Evolutionary conservation across 53 echinoderm and acorn worm species (phyloP).

Genomic region (Echinarachnius parma): DNA sequence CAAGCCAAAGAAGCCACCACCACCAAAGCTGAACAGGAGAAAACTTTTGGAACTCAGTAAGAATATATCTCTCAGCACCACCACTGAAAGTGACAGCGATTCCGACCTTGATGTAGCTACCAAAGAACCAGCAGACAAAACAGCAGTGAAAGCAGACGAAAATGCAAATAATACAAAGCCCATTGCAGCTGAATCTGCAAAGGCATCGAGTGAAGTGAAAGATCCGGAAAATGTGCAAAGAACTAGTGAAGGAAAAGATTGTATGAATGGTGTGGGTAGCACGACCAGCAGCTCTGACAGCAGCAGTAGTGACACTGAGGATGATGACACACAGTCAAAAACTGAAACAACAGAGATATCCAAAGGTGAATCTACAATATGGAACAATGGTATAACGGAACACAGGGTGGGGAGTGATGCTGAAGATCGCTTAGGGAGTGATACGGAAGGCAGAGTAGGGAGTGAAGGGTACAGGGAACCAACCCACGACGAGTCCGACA

Average conservation of each 20-base stretch:
- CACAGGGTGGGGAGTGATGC: background rate
- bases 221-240: background rate
- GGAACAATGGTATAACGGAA: conserved; percentile 15
- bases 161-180: conserved; percentile 5
- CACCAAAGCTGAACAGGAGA: conserved; percentile 12
- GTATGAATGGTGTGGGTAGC: conserved; percentile 24
- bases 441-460: conserved; percentile 24
- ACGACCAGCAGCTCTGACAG: conserved; percentile 19
- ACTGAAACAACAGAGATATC: background rate
- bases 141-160: background rate
- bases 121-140: background rate
- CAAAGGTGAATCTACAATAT: conserved; percentile 1
- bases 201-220: background rate
- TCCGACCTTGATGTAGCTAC: conserved; percentile 1
- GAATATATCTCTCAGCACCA: background rate
- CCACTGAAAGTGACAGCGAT: conserved; percentile 36
- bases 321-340: background rate
- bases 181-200: background rate
- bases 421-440: too few species aligned
- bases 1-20: conserved; percentile 28
- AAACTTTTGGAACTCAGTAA: background rate
- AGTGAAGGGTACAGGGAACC: conserved; percentile 7
- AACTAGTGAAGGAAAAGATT: conserved; percentile 9
- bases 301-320: conserved; percentile 27
- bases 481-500: conserved; percentile 42